A percentile compares a stretch with the other conserved stretches of the same genome.
phyloP scores from a whole-genome alignment of 2,888 invertebrate species.

The Plebejus melissa region DNA sequence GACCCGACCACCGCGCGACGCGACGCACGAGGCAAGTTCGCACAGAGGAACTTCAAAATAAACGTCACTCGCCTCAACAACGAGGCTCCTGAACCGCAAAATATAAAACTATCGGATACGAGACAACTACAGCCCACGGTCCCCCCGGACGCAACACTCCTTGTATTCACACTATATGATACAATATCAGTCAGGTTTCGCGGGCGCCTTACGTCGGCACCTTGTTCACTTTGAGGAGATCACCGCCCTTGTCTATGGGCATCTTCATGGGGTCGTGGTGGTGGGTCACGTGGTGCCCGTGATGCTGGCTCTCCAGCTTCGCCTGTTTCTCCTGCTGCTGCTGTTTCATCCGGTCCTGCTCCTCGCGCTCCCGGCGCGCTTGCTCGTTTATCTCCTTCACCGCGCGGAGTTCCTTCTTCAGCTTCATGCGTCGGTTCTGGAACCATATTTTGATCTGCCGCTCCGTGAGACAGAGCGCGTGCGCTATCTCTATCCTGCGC shows the following conservation, averaged over 20 bases:
- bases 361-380: slow-evolving; percentile 92
- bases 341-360: slow-evolving; percentile 94
- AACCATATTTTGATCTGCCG: slow-evolving; percentile 98
- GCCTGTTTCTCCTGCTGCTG: slow-evolving; percentile 93
- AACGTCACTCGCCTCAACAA: slow-evolving; percentile 64
- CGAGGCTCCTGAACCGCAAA: slow-evolving; percentile 66
- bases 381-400: slow-evolving; percentile 97
- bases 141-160: slow-evolving; percentile 72
- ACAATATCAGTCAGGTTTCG: slow-evolving; percentile 74
- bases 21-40: slow-evolving; percentile 61
- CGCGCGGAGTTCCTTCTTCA: slow-evolving; percentile 96
- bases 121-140: slow-evolving; percentile 68
- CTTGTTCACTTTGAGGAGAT: slow-evolving; percentile 88
- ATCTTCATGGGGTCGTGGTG: slow-evolving; percentile 86
- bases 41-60: slow-evolving; percentile 75
- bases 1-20: slow-evolving; percentile 70
- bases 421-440: slow-evolving; percentile 97
- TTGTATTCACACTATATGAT: slow-evolving; percentile 76
- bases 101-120: slow-evolving; percentile 77
- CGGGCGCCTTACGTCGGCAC: slow-evolving; percentile 84
- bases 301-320: slow-evolving; percentile 86
- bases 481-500: slow-evolving; percentile 97
- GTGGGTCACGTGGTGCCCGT: slow-evolving; percentile 84
- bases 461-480: slow-evolving; percentile 96
- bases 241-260: slow-evolving; percentile 85